These are phyloP conservation scores for Coryphaenoides rupestris DNA, from an alignment of 2,113 vertebrate genomes.

Conservation along the genomic window DNA sequence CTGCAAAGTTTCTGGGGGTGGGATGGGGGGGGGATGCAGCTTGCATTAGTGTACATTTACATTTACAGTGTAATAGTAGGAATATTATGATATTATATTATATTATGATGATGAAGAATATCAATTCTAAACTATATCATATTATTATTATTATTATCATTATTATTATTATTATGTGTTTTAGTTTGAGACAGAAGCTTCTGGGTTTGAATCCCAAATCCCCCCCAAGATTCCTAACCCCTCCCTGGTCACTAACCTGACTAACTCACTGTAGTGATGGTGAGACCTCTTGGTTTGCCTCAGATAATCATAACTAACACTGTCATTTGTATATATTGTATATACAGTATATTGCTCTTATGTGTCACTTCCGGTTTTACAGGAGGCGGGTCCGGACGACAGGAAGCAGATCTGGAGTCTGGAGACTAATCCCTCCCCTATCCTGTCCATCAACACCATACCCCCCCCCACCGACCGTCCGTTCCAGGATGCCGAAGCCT, in stretches of 20 bases:
- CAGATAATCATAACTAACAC: not conserved
- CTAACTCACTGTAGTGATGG: no score
- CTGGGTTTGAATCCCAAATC: no score
- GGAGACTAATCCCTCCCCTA: conserved; percentile 60
- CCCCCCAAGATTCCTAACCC: no score
- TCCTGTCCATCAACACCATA: conserved; percentile 70
- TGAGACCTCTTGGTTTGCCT: not conserved
- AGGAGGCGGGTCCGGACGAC: conserved; percentile 45
- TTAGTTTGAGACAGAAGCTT: no score
- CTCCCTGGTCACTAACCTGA: no score
- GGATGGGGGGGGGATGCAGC: no score
- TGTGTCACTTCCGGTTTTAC: conserved; percentile 23
- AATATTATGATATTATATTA: no score
- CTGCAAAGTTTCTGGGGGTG: not conserved
- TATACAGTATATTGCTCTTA: conserved; percentile 21
- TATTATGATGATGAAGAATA: no score
- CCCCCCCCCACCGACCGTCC: conserved; percentile 42
- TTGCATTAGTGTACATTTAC: not conserved
- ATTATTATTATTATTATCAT: not conserved
- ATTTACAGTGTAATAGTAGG: no score
- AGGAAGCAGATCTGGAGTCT: conserved; percentile 53
- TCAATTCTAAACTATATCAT: no score
- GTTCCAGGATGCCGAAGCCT: conserved; percentile 60
- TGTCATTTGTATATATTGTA: not conserved
- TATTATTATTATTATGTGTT: not conserved